A percentile compares a stretch with the other conserved stretches of the same genome.
These are phyloP conservation scores for Parapristionchus giblindavisi DNA, from an alignment of 2,888 invertebrate genomes.

Conservation along the genomic window DNA sequence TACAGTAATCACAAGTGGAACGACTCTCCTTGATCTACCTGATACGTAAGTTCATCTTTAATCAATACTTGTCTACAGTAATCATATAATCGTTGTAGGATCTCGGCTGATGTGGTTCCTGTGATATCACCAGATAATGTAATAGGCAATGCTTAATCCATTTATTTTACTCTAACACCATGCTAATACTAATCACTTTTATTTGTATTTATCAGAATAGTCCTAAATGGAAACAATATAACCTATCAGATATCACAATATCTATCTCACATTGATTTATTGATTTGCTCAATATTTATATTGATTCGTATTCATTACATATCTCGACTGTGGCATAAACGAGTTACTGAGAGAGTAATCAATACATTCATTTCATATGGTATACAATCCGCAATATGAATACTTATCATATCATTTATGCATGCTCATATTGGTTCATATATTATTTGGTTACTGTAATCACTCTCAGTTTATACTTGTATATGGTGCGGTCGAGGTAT, in stretches of 20 bases:
- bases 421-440: too few species aligned
- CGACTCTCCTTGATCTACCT: constrained; percentile 8
- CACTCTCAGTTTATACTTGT: too few species aligned
- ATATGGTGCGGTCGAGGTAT: too few species aligned
- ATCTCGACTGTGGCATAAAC: constrained; percentile 16
- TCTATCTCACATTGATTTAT: too few species aligned
- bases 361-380: not conserved
- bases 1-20: constrained; percentile 8
- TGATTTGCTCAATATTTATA: not conserved
- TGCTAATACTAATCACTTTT: not conserved
- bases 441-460: too few species aligned
- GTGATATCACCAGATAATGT: constrained; percentile 29
- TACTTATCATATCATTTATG: too few species aligned
- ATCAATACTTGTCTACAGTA: not conserved
- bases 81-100: constrained; percentile 10
- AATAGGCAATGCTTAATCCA: not conserved
- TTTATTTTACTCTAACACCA: not conserved
- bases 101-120: not conserved
- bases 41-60: constrained; percentile 15
- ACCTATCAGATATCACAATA: too few species aligned
- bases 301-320: constrained; percentile 2
- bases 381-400: not conserved
- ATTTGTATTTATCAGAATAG: not conserved
- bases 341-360: constrained; percentile 29
- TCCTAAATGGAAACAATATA: not conserved